Evolutionary conservation across 2,113 vertebrate genomes (phyloP).

Genomic region (Brachypteracias leptosomus): DNA sequence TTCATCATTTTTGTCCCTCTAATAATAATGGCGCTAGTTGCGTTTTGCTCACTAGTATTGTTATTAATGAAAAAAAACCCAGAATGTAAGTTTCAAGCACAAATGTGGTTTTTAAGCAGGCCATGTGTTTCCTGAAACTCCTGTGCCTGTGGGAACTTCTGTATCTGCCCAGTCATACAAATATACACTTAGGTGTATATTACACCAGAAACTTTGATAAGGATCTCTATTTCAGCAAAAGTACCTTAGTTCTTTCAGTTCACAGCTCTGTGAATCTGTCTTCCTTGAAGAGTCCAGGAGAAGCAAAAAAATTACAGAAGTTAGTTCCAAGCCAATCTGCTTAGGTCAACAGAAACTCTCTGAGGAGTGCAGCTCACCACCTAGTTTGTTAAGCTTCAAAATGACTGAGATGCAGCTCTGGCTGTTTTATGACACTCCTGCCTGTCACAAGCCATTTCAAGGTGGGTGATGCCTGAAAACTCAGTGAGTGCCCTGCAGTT

Average conservation of each 20-base stretch:
- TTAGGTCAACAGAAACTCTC: not conserved
- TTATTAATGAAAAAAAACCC: not conserved
- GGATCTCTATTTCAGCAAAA: not conserved
- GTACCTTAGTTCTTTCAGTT: not conserved
- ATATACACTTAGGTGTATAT: not conserved
- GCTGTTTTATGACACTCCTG: not conserved
- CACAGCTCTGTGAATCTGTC: not conserved
- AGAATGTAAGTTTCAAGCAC: not conserved
- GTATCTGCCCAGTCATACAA: not conserved
- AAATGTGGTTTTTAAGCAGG: not conserved
- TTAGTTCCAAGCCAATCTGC: not conserved
- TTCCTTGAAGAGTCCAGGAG: not conserved
- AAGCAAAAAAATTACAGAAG: not conserved
- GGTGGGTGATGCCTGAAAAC: not conserved
- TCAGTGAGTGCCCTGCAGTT: not conserved
- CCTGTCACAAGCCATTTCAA: not conserved
- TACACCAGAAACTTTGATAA: not conserved
- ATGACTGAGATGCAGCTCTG: not conserved
- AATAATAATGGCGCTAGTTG: not conserved
- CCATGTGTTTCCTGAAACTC: not conserved
- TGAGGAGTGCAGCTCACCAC: not conserved
- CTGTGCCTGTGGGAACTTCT: not conserved
- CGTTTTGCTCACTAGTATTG: not conserved
- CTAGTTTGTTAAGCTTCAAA: not conserved
- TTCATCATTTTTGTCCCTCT: not conserved